phyloP scores from a whole-genome alignment of 2,888 invertebrate genomes.

The Protonemura montana region DNA sequence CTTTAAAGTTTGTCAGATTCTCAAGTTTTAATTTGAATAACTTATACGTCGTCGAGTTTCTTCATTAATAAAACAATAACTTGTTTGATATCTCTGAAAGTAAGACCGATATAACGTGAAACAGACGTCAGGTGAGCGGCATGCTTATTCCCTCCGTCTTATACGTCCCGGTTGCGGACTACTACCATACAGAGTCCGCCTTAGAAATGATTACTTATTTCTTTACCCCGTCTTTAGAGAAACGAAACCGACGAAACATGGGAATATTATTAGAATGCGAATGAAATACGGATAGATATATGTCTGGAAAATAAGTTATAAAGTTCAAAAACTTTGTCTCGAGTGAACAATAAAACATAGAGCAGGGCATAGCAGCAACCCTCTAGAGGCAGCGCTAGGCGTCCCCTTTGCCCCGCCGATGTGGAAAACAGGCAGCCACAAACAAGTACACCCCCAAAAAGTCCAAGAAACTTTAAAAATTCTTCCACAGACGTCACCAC shows the following conservation, averaged over 20 bases:
- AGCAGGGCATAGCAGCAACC: neutral
- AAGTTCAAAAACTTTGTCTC: conserved; percentile 37
- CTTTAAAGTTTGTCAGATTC: neutral
- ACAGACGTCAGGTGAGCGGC: neutral
- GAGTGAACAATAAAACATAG: conserved; percentile 22
- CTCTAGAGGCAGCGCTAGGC: neutral
- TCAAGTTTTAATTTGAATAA: conserved; percentile 27
- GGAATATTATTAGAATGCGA: conserved; percentile 30
- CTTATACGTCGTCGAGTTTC: conserved; percentile 26
- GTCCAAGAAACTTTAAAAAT: neutral
- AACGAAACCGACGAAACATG: neutral
- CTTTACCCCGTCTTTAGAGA: neutral
- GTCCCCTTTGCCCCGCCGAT: neutral
- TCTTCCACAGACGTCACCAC: neutral
- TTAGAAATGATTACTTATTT: neutral
- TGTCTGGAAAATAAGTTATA: conserved; percentile 38
- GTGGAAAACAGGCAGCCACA: neutral
- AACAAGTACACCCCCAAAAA: conserved; percentile 20
- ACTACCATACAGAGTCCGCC: neutral
- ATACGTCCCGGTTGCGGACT: too few relatives aligned
- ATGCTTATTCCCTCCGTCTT: too few relatives aligned
- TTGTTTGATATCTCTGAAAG: conserved; percentile 23
- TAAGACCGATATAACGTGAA: neutral
- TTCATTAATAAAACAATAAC: conserved; percentile 36
- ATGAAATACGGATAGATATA: conserved; percentile 39